phyloP scores from a whole-genome alignment of 2,888 invertebrate genomes.

The Clunio marinus region DNA sequence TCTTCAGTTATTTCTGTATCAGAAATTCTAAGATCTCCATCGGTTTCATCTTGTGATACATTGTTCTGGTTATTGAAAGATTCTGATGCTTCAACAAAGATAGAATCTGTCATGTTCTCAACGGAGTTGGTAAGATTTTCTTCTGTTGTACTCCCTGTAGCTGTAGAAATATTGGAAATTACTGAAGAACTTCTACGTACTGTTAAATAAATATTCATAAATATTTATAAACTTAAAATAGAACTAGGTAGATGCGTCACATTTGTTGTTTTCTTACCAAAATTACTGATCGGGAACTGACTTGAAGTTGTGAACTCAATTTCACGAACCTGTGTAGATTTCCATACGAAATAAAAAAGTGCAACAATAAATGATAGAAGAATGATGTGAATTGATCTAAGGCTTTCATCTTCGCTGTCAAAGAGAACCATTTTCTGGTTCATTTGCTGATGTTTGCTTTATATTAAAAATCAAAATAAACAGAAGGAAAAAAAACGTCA shows the following conservation, averaged over 20 bases:
- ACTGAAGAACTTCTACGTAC: slow-evolving; percentile 25
- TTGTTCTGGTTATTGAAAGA: not conserved
- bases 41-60: not conserved
- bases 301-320: too few relatives aligned
- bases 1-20: slow-evolving; percentile 1
- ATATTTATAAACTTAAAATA: too few relatives aligned
- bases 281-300: not conserved
- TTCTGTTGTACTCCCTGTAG: slow-evolving; percentile 7
- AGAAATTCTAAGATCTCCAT: not conserved
- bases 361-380: not conserved
- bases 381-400: not conserved
- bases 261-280: not conserved
- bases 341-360: slow-evolving; percentile 20
- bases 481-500: too few relatives aligned
- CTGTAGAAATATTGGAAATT: slow-evolving; percentile 14
- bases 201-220: not conserved
- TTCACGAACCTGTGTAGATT: slow-evolving; percentile 24
- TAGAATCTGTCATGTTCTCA: slow-evolving; percentile 21
- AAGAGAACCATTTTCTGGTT: not conserved
- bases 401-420: not conserved
- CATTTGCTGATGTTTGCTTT: not conserved
- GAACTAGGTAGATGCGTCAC: too few relatives aligned
- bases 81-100: slow-evolving; percentile 29
- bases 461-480: too few relatives aligned
- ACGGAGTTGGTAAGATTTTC: slow-evolving; percentile 28